Conservation (phyloP, 2,888 invertebrate genomes). For the Epicampocera succincta region DNA sequence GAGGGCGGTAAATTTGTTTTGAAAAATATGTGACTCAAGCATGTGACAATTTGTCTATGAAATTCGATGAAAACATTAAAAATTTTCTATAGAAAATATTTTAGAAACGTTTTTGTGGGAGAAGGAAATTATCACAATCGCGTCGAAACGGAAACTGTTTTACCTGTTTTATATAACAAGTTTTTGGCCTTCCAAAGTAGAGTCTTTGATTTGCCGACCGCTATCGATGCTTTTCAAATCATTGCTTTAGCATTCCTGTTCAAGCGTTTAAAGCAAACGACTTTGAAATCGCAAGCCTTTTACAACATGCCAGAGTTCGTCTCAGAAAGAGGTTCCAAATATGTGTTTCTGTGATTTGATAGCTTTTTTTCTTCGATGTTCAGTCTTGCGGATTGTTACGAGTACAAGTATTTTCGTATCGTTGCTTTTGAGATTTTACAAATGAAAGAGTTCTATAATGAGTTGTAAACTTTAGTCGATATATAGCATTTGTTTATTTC, state of each 20-base stretch:
- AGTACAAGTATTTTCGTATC: constrained; percentile 18
- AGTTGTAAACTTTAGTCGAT: constrained; percentile 59
- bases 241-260: constrained; percentile 50
- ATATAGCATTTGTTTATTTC: constrained; percentile 34
- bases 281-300: constrained; percentile 55
- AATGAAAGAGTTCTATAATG: constrained; percentile 66
- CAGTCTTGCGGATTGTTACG: constrained; percentile 34
- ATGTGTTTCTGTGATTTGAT: constrained; percentile 39
- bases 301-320: constrained; percentile 32
- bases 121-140: too few relatives aligned
- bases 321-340: constrained; percentile 17
- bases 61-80: too few relatives aligned
- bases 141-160: too few relatives aligned
- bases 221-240: background rate
- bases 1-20: too few relatives aligned
- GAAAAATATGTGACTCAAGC: too few relatives aligned
- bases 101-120: too few relatives aligned
- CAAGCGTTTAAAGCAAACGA: constrained; percentile 66
- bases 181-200: background rate
- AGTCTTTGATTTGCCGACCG: background rate
- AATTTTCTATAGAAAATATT: too few relatives aligned
- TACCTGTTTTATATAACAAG: too few relatives aligned
- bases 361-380: constrained; percentile 3
- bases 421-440: constrained; percentile 45
- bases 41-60: too few relatives aligned